phyloP scores from a whole-genome alignment of 1,140 invertebrate genomes.

The Drosophila pachea region DNA sequence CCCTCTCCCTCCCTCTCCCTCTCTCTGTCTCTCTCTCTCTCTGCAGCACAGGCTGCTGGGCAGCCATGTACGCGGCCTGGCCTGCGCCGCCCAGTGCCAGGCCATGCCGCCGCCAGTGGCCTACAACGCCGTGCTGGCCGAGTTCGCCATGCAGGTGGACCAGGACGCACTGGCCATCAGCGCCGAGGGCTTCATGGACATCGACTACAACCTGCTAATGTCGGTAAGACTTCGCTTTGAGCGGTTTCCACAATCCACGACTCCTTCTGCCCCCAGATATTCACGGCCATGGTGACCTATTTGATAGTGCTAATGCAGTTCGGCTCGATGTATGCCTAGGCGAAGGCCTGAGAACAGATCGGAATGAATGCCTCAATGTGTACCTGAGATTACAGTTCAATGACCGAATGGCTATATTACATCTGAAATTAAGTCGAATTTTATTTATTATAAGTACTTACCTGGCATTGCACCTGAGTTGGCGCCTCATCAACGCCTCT shows the following conservation, averaged over 20 bases:
- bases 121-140: constrained; percentile 49
- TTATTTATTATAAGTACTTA: too few relatives aligned
- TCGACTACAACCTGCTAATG: constrained; percentile 62
- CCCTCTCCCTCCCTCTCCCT: not conserved
- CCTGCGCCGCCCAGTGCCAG: constrained; percentile 24
- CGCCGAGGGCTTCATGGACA: constrained; percentile 59
- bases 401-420: too few relatives aligned
- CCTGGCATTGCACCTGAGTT: too few relatives aligned
- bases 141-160: constrained; percentile 61
- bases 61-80: constrained; percentile 45
- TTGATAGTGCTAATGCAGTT: constrained; percentile 66
- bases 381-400: too few relatives aligned
- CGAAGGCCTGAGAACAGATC: not conserved
- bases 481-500: too few relatives aligned
- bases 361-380: not conserved
- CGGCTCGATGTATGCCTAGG: constrained; percentile 34
- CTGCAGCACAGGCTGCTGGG: constrained; percentile 50
- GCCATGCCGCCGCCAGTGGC: constrained; percentile 10
- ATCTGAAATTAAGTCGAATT: too few relatives aligned
- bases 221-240: constrained; percentile 35
- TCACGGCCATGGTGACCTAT: constrained; percentile 64
- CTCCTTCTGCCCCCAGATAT: constrained; percentile 39
- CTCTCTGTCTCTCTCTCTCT: too few relatives aligned
- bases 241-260: not conserved
- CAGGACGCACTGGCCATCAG: constrained; percentile 57